These are phyloP conservation scores for Drosophila mayri DNA, from an alignment of 1,140 invertebrate species.

Conservation along the genomic window DNA sequence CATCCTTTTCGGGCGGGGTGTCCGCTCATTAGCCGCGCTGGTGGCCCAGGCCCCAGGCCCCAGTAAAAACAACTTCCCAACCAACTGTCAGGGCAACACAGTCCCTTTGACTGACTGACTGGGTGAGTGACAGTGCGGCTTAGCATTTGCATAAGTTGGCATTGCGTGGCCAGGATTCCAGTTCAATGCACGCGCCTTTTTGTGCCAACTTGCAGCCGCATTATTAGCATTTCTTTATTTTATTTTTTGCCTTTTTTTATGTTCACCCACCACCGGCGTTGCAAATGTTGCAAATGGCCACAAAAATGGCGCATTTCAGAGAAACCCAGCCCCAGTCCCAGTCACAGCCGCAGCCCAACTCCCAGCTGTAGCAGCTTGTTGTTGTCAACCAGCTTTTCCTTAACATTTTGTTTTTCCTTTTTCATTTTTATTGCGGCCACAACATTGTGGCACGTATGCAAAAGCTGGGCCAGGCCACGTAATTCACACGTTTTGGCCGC, in stretches of 20 bases:
- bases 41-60: background rate
- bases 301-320: slow-evolving; percentile 82
- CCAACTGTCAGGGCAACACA: slow-evolving; percentile 38
- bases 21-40: slow-evolving; percentile 65
- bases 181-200: slow-evolving; percentile 71
- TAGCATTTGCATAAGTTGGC: slow-evolving; percentile 72
- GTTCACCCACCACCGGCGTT: slow-evolving; percentile 41
- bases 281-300: slow-evolving; percentile 75
- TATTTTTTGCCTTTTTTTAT: slow-evolving; percentile 49
- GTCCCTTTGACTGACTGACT: slow-evolving; percentile 34
- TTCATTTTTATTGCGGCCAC: slow-evolving; percentile 56
- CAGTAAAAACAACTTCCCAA: slow-evolving; percentile 5
- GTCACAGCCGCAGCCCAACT: slow-evolving; percentile 9
- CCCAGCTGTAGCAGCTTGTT: slow-evolving; percentile 30
- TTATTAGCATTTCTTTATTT: slow-evolving; percentile 74
- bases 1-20: slow-evolving; percentile 37
- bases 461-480: slow-evolving; percentile 71
- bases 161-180: slow-evolving; percentile 67
- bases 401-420: slow-evolving; percentile 1
- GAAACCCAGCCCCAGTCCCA: slow-evolving; percentile 15
- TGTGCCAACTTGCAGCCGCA: slow-evolving; percentile 63
- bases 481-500: slow-evolving; percentile 74
- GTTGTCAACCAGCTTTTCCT: slow-evolving; percentile 56
- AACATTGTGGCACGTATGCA: slow-evolving; percentile 80
- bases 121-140: slow-evolving; percentile 44